A percentile compares a stretch with the other conserved stretches of the same genome.
phyloP scores from a whole-genome alignment of 2,888 invertebrate genomes.

The Falcaria lacertinaria region DNA sequence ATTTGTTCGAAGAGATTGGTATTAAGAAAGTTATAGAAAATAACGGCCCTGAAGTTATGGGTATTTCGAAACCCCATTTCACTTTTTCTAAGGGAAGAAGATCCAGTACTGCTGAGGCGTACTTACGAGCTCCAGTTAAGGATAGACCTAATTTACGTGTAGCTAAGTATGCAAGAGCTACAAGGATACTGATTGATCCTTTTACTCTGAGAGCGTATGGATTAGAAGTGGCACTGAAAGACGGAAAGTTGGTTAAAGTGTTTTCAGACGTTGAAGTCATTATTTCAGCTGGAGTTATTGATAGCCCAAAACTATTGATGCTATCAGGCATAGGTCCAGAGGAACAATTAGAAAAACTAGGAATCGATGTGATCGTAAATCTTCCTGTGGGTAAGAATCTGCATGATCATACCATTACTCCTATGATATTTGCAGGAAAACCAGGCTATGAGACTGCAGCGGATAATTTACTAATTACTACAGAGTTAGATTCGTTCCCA shows the following conservation, averaged over 20 bases:
- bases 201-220: constrained; percentile 39
- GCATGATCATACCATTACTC: constrained; percentile 49
- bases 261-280: constrained; percentile 52
- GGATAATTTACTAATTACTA: constrained; percentile 34
- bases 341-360: constrained; percentile 36
- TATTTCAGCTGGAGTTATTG: constrained; percentile 55
- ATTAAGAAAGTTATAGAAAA: constrained; percentile 37
- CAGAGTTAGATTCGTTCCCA: constrained; percentile 37
- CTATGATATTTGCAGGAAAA: constrained; percentile 44
- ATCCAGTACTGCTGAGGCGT: constrained; percentile 62
- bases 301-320: constrained; percentile 60
- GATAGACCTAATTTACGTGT: constrained; percentile 47
- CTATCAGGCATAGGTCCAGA: constrained; percentile 60
- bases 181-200: constrained; percentile 49
- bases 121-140: constrained; percentile 34
- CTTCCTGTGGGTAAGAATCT: constrained; percentile 63
- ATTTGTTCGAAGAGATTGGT: constrained; percentile 44
- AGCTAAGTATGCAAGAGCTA: constrained; percentile 49
- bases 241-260: constrained; percentile 35
- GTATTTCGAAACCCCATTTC: constrained; percentile 39
- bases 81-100: constrained; percentile 48
- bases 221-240: constrained; percentile 36
- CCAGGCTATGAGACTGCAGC: constrained; percentile 44
- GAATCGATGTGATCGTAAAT: constrained; percentile 42
- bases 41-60: constrained; percentile 37